Percentiles rank a stretch among this genome's conserved stretches.
These are phyloP conservation scores for Coryphaenoides rupestris DNA, from an alignment of 2,113 vertebrate genomes.

Conservation along the genomic window DNA sequence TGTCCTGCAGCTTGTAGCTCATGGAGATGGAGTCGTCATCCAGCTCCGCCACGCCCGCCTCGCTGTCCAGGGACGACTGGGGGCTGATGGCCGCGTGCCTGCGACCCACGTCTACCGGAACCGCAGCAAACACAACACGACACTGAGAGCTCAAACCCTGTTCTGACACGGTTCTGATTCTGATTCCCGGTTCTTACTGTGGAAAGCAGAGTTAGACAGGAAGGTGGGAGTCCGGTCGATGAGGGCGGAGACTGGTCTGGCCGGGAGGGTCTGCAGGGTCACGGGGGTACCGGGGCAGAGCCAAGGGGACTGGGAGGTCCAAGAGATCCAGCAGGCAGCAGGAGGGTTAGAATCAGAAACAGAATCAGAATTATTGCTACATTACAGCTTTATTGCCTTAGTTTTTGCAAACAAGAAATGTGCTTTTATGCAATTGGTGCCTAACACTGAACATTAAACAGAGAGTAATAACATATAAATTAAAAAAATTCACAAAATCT, in stretches of 20 bases:
- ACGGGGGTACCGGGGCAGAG: conserved; percentile 49
- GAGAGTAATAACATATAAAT: no score
- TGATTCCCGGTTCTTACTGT: no score
- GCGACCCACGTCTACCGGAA: conserved; percentile 71
- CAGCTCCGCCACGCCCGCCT: conserved; percentile 85
- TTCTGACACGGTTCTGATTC: no score
- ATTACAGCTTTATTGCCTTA: no score
- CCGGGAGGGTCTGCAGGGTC: conserved; percentile 47
- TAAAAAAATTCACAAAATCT: no score
- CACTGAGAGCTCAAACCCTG: no score
- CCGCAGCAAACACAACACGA: conserved; percentile 8
- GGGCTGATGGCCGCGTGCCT: conserved; percentile 84
- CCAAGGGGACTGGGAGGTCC: conserved; percentile 49
- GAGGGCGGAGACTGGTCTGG: conserved; percentile 56
- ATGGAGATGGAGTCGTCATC: conserved; percentile 92
- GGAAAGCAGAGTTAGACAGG: conserved; percentile 63
- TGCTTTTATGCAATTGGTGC: no score
- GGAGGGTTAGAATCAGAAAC: neutral
- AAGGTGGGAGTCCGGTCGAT: conserved; percentile 71
- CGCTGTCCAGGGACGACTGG: conserved; percentile 94
- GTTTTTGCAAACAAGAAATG: no score
- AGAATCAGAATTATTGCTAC: no score
- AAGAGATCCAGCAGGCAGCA: conserved; percentile 23
- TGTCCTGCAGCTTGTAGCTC: conserved; percentile 96
- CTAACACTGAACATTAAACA: no score